These are phyloP conservation scores for Nemoura dubitans DNA, from an alignment of 2,888 invertebrate genomes.

Conservation along the genomic window DNA sequence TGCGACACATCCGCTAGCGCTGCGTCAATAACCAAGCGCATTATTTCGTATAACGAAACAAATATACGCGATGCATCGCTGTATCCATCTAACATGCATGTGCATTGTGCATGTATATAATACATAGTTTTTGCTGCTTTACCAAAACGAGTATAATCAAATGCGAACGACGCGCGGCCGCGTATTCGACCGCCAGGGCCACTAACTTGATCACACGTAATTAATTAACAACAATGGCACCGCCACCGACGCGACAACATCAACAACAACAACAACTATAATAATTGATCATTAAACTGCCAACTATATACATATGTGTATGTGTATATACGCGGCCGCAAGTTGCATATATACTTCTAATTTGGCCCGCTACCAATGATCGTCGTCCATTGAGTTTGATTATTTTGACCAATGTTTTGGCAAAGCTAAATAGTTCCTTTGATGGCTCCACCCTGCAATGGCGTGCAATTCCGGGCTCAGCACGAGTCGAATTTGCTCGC, in stretches of 20 bases:
- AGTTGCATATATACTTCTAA: background rate
- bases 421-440: constrained; percentile 25
- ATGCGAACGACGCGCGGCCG: background rate
- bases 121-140: too few relatives aligned
- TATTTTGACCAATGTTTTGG: constrained; percentile 3
- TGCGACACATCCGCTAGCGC: too few relatives aligned
- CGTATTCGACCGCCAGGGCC: background rate
- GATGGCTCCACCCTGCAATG: constrained; percentile 13
- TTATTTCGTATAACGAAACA: too few relatives aligned
- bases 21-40: too few relatives aligned
- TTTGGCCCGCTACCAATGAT: background rate
- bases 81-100: too few relatives aligned
- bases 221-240: background rate
- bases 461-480: background rate
- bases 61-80: too few relatives aligned
- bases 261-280: background rate
- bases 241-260: background rate
- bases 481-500: background rate
- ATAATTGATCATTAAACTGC: background rate
- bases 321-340: background rate
- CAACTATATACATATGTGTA: too few relatives aligned
- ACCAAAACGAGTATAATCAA: background rate
- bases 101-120: too few relatives aligned
- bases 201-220: background rate
- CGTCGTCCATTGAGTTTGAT: background rate